A percentile compares a stretch with the other conserved stretches of the same genome.
Evolutionary conservation across 1,140 invertebrate species (phyloP).

Genomic region (Nasonia longicornis): DNA sequence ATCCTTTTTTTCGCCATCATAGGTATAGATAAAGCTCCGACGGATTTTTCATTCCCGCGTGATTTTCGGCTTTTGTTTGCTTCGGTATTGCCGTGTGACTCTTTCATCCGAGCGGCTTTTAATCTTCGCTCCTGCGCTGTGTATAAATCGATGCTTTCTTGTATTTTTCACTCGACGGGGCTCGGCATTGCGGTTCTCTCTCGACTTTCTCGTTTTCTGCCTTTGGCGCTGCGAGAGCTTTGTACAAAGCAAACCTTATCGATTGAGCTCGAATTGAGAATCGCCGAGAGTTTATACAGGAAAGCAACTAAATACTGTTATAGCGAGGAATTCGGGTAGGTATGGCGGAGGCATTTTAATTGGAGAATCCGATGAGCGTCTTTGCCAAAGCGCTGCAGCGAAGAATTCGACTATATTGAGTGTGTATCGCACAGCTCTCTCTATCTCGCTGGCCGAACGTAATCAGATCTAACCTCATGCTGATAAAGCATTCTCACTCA

Average conservation of each 20-base stretch:
- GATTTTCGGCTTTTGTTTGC: not conserved
- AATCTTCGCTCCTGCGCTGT: not conserved
- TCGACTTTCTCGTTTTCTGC: too few relatives aligned
- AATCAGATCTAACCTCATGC: not conserved
- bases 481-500: too few relatives aligned
- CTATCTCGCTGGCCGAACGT: too few relatives aligned
- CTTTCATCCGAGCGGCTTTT: not conserved
- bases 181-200: too few relatives aligned
- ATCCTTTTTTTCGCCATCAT: not conserved
- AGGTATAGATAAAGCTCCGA: not conserved
- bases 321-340: not conserved
- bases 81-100: not conserved
- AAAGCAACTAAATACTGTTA: too few relatives aligned
- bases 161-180: too few relatives aligned
- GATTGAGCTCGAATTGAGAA: too few relatives aligned
- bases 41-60: not conserved
- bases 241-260: too few relatives aligned
- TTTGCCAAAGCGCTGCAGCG: not conserved
- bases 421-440: not conserved
- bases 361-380: not conserved
- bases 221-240: too few relatives aligned
- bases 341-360: not conserved
- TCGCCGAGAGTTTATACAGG: too few relatives aligned
- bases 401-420: not conserved
- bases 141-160: too few relatives aligned